Percentiles rank a stretch among this genome's conserved stretches.
phyloP scores from a whole-genome alignment of 2,888 invertebrate species.

The Diarsia dahlii region DNA sequence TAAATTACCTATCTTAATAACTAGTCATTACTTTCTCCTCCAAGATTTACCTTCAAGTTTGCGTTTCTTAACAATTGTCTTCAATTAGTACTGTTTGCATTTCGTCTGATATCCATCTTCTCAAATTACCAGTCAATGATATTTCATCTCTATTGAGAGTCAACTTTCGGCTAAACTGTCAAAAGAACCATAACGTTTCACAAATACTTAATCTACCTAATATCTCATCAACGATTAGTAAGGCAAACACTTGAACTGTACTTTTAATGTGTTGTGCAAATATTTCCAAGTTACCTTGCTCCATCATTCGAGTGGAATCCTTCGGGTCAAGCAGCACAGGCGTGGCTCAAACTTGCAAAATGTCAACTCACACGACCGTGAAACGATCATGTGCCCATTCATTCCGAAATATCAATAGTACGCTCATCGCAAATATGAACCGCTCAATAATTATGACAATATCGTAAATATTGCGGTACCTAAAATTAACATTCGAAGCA shows the following conservation, averaged over 20 bases:
- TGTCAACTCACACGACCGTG: conserved; percentile 30
- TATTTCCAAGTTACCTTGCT: conserved; percentile 33
- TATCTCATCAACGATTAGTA: background rate
- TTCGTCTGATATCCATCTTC: background rate
- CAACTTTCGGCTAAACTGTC: background rate
- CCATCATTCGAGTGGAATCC: background rate
- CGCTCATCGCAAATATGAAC: conserved; percentile 5
- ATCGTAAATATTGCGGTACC: background rate
- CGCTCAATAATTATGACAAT: conserved; percentile 4
- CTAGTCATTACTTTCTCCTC: background rate
- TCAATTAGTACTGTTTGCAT: background rate
- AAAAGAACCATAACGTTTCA: background rate
- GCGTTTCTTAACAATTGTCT: background rate
- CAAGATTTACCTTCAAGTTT: background rate
- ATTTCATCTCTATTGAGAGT: background rate
- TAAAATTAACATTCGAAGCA: no score
- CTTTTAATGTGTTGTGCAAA: conserved; percentile 22
- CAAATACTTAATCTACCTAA: background rate
- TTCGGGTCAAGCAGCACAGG: conserved; percentile 32
- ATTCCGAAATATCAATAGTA: conserved; percentile 34
- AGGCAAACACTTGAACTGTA: conserved; percentile 2
- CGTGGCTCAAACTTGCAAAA: conserved; percentile 33
- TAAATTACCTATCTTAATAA: background rate
- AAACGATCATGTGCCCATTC: conserved; percentile 19
- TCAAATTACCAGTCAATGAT: background rate